These are phyloP conservation scores for Trachelus stipa DNA, from an alignment of 2,888 invertebrate genomes.

Conservation along the genomic window DNA sequence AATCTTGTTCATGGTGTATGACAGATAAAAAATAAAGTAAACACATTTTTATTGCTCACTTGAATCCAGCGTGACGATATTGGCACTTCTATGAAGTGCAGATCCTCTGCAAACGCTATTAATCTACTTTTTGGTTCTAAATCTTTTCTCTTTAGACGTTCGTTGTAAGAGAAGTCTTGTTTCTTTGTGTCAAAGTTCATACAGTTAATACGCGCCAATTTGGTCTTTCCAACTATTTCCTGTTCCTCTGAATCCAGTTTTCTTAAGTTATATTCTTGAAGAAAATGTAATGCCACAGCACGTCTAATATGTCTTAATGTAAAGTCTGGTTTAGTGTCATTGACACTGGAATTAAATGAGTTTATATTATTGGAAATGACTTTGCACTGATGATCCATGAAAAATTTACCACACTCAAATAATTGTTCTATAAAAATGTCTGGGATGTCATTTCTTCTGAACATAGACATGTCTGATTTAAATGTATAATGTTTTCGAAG, in stretches of 20 bases:
- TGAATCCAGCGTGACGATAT: slow-evolving; percentile 29
- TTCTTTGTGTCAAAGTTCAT: slow-evolving; percentile 68
- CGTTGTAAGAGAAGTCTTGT: slow-evolving; percentile 72
- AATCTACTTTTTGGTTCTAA: slow-evolving; percentile 66
- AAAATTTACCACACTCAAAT: slow-evolving; percentile 74
- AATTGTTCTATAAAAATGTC: slow-evolving; percentile 75
- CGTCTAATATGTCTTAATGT: slow-evolving; percentile 41
- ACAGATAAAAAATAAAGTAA: background rate
- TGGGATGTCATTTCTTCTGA: slow-evolving; percentile 73
- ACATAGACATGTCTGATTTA: slow-evolving; percentile 69
- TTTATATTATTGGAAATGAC: slow-evolving; percentile 77
- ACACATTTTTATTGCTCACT: slow-evolving; percentile 41
- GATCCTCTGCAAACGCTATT: slow-evolving; percentile 9
- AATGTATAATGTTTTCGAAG: slow-evolving; percentile 68
- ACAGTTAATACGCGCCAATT: slow-evolving; percentile 67
- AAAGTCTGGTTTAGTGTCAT: slow-evolving; percentile 27
- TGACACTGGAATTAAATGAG: slow-evolving; percentile 68
- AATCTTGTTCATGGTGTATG: slow-evolving; percentile 57
- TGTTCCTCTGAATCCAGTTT: slow-evolving; percentile 67
- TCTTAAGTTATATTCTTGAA: slow-evolving; percentile 71
- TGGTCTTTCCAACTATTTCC: slow-evolving; percentile 65
- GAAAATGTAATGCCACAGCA: slow-evolving; percentile 71
- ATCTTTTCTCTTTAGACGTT: slow-evolving; percentile 68
- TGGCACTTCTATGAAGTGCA: slow-evolving; percentile 13
- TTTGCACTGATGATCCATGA: slow-evolving; percentile 75